Evolutionary conservation across 2,797 vertebrate species (phyloP).

Genomic region (Vireo griseus): DNA sequence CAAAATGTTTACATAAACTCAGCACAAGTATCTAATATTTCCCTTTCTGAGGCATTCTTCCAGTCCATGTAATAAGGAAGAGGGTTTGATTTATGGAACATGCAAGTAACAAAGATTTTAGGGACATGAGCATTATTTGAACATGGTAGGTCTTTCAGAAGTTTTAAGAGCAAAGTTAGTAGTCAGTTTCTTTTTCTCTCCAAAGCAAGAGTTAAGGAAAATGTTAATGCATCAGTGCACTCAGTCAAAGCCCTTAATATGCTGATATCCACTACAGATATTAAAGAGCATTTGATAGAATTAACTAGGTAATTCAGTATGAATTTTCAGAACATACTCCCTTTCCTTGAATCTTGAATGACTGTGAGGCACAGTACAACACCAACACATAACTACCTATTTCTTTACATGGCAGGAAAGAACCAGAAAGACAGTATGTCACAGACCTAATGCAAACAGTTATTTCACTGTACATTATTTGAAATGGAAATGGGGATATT

Average conservation of each 20-base stretch:
- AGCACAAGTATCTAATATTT: not conserved
- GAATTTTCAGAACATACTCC: not conserved
- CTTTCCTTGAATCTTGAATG: not conserved
- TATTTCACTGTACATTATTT: not conserved
- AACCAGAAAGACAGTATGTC: not conserved
- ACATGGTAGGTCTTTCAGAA: constrained; percentile 9
- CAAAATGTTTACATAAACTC: not conserved
- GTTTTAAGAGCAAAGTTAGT: constrained; percentile 26
- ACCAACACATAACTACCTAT: not conserved
- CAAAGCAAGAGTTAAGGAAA: constrained; percentile 49
- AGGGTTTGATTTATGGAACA: constrained; percentile 49
- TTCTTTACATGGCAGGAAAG: not conserved
- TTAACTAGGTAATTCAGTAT: not conserved
- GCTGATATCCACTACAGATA: constrained; percentile 68
- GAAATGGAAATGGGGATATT: not conserved
- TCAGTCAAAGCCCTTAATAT: constrained; percentile 76
- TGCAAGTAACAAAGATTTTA: constrained; percentile 55
- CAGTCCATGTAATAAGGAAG: constrained; percentile 60
- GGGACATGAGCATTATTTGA: constrained; percentile 10
- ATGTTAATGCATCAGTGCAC: constrained; percentile 48
- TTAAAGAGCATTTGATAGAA: not conserved
- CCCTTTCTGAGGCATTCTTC: constrained; percentile 71
- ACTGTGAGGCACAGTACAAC: not conserved
- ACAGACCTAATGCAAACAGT: not conserved
- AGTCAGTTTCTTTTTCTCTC: constrained; percentile 6